phyloP scores from a whole-genome alignment of 2,797 vertebrate genomes.

The Ptychobarbus kaznakovi region DNA sequence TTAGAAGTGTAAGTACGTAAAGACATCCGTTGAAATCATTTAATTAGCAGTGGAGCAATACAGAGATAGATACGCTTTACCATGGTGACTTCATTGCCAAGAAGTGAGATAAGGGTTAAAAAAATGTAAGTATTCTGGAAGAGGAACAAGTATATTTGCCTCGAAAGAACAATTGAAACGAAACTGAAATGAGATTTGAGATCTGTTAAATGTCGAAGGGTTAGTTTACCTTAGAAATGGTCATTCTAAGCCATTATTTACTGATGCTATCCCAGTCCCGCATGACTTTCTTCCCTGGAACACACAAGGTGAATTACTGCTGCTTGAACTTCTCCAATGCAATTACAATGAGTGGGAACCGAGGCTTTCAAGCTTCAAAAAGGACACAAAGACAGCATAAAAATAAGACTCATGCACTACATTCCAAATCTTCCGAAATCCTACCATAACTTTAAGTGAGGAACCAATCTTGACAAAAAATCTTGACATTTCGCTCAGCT shows the following conservation, averaged over 20 bases:
- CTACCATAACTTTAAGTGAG: background rate
- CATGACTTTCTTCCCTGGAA: background rate
- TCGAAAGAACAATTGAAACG: background rate
- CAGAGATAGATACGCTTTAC: conserved; percentile 28
- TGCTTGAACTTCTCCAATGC: background rate
- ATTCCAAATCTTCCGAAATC: background rate
- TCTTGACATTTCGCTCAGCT: background rate
- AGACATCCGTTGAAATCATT: background rate
- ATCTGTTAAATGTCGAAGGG: background rate
- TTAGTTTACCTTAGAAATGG: background rate
- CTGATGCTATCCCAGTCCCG: background rate
- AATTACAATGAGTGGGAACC: background rate
- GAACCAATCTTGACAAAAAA: background rate
- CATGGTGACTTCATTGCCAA: conserved; percentile 12
- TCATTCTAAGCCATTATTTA: background rate
- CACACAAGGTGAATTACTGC: background rate
- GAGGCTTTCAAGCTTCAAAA: background rate
- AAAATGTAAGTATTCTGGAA: background rate
- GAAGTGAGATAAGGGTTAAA: conserved; percentile 10
- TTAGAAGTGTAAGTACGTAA: background rate
- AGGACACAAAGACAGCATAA: background rate
- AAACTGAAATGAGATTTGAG: background rate
- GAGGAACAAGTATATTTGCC: background rate
- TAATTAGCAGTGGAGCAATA: conserved; percentile 26
- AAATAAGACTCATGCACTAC: background rate